Evolutionary conservation across 2,797 vertebrate genomes (phyloP), one percentile per base, ranked within the genome.

Genomic region (Eptatretus atami): DNA sequence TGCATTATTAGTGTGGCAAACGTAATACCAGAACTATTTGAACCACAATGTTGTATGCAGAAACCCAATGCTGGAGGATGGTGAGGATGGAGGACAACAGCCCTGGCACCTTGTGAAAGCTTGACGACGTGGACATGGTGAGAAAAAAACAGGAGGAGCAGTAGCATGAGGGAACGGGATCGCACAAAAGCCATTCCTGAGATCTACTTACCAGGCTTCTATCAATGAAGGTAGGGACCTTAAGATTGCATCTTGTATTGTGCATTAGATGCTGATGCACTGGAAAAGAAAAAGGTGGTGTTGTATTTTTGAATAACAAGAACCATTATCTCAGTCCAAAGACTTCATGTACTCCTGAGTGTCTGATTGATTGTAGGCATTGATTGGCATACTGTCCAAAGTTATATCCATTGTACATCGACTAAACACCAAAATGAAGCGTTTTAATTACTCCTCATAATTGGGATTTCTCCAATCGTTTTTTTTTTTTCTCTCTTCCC

Each of bases 171-270:
- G 67, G 90, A 95, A 69, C 71, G 87, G 1, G 90, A 95, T 71
- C 65, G 80, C 3, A 81, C 80, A 66, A 85, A 85, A 71, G 83
- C 82, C 63, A 86, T 88, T 65, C 84, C 84, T 0, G 84, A 88
- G 73, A 86, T 88, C 69, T 88, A 83, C 76, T 88, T 70, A 86
- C 84, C n/a, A 73, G 84, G 13, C 74, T 88, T 68, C 78, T 88
- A 53, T 86, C 82, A 64, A 83, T 86, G 81, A 96, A 95, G 83
- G 90, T 88, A 69, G 68, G 63, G 1, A 3, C n/a, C 25, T 15
- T 1, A 13, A 24, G 15, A 2, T 10, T 44, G 24, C 31, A 44
- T 44, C 31, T 44, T 44, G 31, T 8, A 44, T 44, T 44, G 6
- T 44, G 31, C 31, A 44, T 44, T 44, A 44, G 31, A 44, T 19